These are phyloP conservation scores for Corydoras sp. DNA, from an alignment of 2,113 vertebrate species.

Conservation along the genomic window DNA sequence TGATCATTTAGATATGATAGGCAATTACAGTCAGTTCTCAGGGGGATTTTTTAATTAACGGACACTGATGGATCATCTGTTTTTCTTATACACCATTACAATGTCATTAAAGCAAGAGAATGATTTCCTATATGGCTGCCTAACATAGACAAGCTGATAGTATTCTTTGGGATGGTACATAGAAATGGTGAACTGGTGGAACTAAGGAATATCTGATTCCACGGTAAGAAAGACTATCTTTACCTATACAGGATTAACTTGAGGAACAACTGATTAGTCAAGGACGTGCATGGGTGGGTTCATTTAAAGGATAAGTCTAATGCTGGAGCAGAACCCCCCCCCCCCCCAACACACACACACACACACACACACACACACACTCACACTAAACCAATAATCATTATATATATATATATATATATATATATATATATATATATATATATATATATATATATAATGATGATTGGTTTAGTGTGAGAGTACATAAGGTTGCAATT, in stretches of 20 bases:
- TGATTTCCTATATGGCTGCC: not conserved
- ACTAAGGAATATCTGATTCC: not conserved
- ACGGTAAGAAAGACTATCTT: not conserved
- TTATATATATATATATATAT: too few species aligned
- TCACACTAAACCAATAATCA: too few species aligned
- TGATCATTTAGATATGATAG: not conserved
- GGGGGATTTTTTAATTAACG: constrained; percentile 1
- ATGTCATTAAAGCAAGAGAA: not conserved
- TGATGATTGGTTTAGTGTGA: too few species aligned
- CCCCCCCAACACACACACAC: too few species aligned
- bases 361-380: too few species aligned
- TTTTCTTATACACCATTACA: not conserved
- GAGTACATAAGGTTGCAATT: too few species aligned
- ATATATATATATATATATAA: too few species aligned
- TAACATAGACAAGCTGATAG: not conserved
- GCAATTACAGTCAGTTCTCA: not conserved
- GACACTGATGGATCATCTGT: constrained; percentile 1
- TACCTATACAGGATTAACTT: not conserved
- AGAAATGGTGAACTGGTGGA: not conserved
- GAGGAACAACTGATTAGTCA: not conserved
- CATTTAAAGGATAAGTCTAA: too few species aligned
- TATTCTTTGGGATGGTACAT: not conserved
- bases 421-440: too few species aligned
- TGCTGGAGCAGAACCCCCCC: too few species aligned
- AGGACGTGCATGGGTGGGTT: not conserved